phyloP scores from a whole-genome alignment of 2,797 vertebrate genomes.

The Sandelia bainsii region DNA sequence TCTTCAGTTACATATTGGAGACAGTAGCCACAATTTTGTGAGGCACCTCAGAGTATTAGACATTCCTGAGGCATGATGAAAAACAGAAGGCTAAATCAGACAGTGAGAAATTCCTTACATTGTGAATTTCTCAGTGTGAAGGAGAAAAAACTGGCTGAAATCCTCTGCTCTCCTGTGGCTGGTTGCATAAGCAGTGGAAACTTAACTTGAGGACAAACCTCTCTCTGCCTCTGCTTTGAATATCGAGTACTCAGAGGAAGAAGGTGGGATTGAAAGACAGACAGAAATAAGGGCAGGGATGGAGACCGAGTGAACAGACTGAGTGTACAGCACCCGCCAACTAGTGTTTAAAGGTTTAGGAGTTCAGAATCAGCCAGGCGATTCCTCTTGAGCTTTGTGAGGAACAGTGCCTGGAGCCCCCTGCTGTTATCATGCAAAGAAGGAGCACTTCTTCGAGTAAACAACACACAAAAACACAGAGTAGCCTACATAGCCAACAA shows the following conservation, averaged over 20 bases:
- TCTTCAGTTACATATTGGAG: constrained; percentile 30
- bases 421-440: constrained; percentile 75
- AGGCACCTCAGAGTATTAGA: constrained; percentile 39
- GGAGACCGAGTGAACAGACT: constrained; percentile 61
- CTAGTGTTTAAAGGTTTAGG: constrained; percentile 82
- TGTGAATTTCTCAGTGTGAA: constrained; percentile 53
- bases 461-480: constrained; percentile 31
- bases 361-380: constrained; percentile 77
- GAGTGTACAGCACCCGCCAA: constrained; percentile 62
- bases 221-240: constrained; percentile 72
- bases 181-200: constrained; percentile 85
- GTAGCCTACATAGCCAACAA: constrained; percentile 47
- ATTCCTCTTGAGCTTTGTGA: constrained; percentile 70
- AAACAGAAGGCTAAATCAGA: constrained; percentile 67
- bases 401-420: constrained; percentile 73
- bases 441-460: constrained; percentile 51
- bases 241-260: constrained; percentile 70
- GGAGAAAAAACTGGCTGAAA: constrained; percentile 64
- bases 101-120: constrained; percentile 69
- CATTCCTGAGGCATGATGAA: constrained; percentile 52
- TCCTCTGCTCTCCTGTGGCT: constrained; percentile 65
- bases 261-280: constrained; percentile 62
- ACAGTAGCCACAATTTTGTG: constrained; percentile 37
- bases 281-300: constrained; percentile 67
- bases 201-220: constrained; percentile 81